Percentiles rank a stretch among this genome's conserved stretches.
Evolutionary conservation across 2,113 vertebrate species (phyloP).

Genomic region (Nothocercus julius): DNA sequence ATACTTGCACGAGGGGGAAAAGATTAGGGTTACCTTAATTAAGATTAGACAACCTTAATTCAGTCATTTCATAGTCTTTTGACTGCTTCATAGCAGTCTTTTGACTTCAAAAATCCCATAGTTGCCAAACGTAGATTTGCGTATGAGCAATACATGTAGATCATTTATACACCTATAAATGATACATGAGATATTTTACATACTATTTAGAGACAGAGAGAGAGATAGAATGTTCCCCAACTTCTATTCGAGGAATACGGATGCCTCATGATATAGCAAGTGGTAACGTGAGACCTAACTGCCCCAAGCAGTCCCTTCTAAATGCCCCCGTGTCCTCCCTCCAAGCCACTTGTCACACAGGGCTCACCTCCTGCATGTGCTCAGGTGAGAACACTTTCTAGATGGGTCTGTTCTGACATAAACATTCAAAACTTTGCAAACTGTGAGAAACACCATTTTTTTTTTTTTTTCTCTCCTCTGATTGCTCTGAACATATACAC

Average conservation of each 20-base stretch:
- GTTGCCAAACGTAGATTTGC: neutral
- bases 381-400: neutral
- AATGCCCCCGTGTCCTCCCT: neutral
- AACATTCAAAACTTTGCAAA: neutral
- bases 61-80: neutral
- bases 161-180: slow-evolving; percentile 45
- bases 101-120: neutral
- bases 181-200: slow-evolving; percentile 61
- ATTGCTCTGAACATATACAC: neutral
- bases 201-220: slow-evolving; percentile 66
- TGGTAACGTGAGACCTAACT: slow-evolving; percentile 45
- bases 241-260: slow-evolving; percentile 68
- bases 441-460: neutral
- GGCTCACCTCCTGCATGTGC: neutral
- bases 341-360: neutral
- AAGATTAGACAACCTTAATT: neutral
- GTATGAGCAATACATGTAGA: neutral
- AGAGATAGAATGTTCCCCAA: slow-evolving; percentile 65
- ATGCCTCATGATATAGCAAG: slow-evolving; percentile 66
- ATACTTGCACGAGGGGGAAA: neutral
- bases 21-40: neutral
- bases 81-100: neutral
- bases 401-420: neutral
- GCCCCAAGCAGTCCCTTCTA: slow-evolving; percentile 34
- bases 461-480: rapidly evolving